A percentile compares a stretch with the other conserved stretches of the same genome.
These are phyloP conservation scores for Acarapis woodi DNA, from an alignment of 1,140 invertebrate species.

Conservation along the genomic window DNA sequence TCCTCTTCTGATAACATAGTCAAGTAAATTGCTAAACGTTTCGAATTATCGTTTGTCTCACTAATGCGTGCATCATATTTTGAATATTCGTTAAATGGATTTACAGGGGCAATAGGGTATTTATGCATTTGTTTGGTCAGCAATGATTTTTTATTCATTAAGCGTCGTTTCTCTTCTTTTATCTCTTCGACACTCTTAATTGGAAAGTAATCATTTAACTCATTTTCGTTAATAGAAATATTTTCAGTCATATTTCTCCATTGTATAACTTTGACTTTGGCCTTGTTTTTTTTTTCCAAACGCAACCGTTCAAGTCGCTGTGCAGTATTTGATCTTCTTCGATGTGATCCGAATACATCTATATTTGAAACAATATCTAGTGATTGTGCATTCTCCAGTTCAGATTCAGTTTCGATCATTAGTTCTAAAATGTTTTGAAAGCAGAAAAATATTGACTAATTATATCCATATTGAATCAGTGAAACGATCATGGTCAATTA, in stretches of 20 bases:
- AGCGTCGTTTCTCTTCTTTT: slow-evolving; percentile 3
- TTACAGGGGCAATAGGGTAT: slow-evolving; percentile 36
- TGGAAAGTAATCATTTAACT: slow-evolving; percentile 30
- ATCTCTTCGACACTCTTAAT: slow-evolving; percentile 13
- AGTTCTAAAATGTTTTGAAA: no score
- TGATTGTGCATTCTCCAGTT: slow-evolving; percentile 15
- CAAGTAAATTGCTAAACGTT: slow-evolving; percentile 9
- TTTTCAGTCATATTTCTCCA: slow-evolving; percentile 17
- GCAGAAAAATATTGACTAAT: no score
- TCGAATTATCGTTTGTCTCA: slow-evolving; percentile 1
- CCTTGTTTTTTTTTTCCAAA: slow-evolving; percentile 35
- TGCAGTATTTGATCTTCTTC: slow-evolving; percentile 57
- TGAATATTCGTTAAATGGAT: slow-evolving; percentile 61
- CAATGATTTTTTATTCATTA: slow-evolving; percentile 21
- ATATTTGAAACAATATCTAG: slow-evolving; percentile 26
- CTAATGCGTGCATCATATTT: slow-evolving; percentile 46
- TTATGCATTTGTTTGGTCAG: slow-evolving; percentile 40
- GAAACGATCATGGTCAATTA: no score
- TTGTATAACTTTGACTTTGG: slow-evolving; percentile 21
- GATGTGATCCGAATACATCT: slow-evolving; percentile 36
- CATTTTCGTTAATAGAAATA: slow-evolving; percentile 19
- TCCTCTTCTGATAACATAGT: slow-evolving; percentile 42
- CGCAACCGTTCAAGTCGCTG: slow-evolving; percentile 63
- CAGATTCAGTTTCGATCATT: slow-evolving; percentile 11
- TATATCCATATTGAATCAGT: no score